These are phyloP conservation scores for Pocillopora meandrina DNA, from an alignment of 92 coral and sea anemone species.

Conservation along the genomic window DNA sequence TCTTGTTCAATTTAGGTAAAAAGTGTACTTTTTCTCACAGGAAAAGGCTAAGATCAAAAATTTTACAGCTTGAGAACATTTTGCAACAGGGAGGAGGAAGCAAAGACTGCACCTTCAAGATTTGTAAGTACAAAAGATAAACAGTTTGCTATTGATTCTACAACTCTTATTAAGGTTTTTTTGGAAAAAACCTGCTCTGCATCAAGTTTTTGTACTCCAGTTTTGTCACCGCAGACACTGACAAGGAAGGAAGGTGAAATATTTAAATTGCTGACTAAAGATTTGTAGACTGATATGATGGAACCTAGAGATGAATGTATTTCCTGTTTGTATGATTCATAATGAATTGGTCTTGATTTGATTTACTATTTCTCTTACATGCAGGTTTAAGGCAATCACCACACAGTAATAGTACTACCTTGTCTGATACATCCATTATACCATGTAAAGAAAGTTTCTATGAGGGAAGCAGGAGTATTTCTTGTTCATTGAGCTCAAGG, in stretches of 20 bases:
- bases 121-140: constrained; percentile 20
- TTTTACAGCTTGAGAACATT: constrained; percentile 63
- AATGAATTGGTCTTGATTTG: neutral
- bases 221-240: neutral
- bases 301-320: no score
- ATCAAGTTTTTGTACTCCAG: no score
- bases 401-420: neutral
- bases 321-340: no score
- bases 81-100: constrained; percentile 63
- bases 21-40: constrained; percentile 12
- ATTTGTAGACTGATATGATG: no score
- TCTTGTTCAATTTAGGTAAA: neutral
- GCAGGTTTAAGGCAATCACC: constrained; percentile 2
- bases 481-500: constrained; percentile 1
- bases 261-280: neutral
- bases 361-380: neutral
- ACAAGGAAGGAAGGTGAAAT: neutral
- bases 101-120: neutral
- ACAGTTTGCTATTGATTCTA: no score
- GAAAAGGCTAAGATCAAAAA: constrained; percentile 60
- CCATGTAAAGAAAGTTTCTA: constrained; percentile 65
- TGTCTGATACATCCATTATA: constrained; percentile 12
- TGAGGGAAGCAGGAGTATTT: neutral
- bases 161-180: no score
- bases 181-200: no score